phyloP scores from a whole-genome alignment of 2,888 invertebrate species.

The Petrolisthes manimaculis region DNA sequence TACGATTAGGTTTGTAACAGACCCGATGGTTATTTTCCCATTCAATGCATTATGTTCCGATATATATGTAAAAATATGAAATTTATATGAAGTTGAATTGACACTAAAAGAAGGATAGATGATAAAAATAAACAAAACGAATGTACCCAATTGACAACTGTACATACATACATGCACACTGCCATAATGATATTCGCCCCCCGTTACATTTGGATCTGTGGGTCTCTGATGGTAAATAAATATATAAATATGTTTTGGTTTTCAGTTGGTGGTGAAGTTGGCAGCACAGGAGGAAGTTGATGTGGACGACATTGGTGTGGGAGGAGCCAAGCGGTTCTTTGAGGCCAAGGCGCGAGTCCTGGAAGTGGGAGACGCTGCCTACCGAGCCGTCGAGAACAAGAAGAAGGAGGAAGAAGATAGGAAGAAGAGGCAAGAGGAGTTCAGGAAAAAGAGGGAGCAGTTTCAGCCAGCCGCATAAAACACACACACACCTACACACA shows the following conservation, averaged over 20 bases:
- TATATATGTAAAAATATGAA: no score
- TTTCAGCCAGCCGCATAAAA: conserved; percentile 59
- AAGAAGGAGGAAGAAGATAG: conserved; percentile 65
- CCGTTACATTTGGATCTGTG: background rate
- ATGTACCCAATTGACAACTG: no score
- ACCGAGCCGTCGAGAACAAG: conserved; percentile 63
- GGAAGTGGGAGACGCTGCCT: conserved; percentile 64
- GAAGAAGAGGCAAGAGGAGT: conserved; percentile 63
- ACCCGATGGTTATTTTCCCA: no score
- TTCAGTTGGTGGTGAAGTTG: conserved; percentile 72
- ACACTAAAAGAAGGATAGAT: no score
- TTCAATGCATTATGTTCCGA: no score
- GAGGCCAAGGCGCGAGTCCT: conserved; percentile 83
- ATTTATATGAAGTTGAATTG: no score
- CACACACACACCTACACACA: no score
- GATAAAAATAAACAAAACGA: no score
- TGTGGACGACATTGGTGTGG: conserved; percentile 93
- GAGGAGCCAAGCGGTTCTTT: conserved; percentile 94
- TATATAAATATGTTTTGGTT: background rate
- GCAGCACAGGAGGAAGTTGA: conserved; percentile 91
- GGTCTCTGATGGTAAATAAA: background rate
- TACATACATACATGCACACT: background rate
- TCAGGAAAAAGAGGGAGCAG: conserved; percentile 64
- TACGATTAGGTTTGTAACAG: no score
- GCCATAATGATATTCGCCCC: background rate